phyloP scores from a whole-genome alignment of 2,797 vertebrate genomes.

The Diceros bicornis region DNA sequence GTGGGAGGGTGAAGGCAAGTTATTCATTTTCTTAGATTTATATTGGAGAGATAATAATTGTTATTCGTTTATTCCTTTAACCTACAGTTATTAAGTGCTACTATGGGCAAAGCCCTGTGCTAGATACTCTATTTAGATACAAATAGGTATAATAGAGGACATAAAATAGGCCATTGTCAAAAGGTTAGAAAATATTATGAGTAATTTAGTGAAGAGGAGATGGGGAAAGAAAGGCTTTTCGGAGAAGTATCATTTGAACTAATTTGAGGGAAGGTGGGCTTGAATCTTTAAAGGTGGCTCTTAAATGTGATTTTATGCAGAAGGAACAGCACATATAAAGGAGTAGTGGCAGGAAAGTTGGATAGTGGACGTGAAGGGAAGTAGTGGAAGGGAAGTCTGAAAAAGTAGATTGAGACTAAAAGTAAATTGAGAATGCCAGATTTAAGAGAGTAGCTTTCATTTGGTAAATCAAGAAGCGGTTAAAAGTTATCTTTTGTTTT shows the following conservation, averaged over 20 bases:
- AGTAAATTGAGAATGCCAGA: neutral
- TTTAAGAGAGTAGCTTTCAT: neutral
- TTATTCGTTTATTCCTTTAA: neutral
- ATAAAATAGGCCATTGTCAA: neutral
- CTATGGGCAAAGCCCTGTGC: neutral
- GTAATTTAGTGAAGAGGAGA: neutral
- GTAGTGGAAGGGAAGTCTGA: neutral
- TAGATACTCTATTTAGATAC: neutral
- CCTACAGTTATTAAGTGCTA: conserved; percentile 32
- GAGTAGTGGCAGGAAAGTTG: neutral
- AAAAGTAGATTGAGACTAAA: neutral
- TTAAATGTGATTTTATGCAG: neutral
- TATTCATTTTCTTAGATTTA: conserved; percentile 30
- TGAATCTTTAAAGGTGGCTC: conserved; percentile 1
- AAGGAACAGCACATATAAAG: neutral
- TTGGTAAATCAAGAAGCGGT: neutral
- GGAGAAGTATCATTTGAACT: neutral
- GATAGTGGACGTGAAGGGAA: neutral
- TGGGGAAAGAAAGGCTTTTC: neutral
- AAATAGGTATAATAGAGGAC: neutral
- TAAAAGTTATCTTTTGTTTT: neutral
- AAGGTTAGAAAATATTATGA: conserved; percentile 34
- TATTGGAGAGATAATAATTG: neutral
- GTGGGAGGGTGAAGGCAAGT: neutral
- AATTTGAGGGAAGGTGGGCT: neutral